Percentiles rank a stretch among this genome's conserved stretches.
Evolutionary conservation across 2,888 invertebrate species (phyloP).

Genomic region (Phyllotreta cruciferae): DNA sequence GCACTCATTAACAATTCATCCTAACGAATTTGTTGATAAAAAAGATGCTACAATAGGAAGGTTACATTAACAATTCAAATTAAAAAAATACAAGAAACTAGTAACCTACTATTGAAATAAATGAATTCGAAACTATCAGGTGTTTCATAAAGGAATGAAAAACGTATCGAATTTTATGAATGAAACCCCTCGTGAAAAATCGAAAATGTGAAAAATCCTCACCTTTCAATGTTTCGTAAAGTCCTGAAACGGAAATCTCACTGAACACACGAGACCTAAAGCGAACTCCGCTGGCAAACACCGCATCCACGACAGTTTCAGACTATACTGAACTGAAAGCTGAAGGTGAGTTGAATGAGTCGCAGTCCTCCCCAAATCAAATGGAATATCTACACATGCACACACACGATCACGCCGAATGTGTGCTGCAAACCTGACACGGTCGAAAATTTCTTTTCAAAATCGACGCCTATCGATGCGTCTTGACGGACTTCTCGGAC

Average conservation of each 20-base stretch:
- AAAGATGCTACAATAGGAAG: too few species aligned
- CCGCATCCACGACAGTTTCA: constrained; percentile 14
- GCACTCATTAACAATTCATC: too few species aligned
- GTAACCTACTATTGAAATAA: too few species aligned
- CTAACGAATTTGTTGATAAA: too few species aligned
- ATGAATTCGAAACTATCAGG: too few species aligned
- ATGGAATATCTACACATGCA: constrained; percentile 5
- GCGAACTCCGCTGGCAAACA: constrained; percentile 2
- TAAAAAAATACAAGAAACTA: too few species aligned
- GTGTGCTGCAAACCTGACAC: neutral
- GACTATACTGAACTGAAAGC: constrained; percentile 19
- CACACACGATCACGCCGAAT: constrained; percentile 1
- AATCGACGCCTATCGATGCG: neutral
- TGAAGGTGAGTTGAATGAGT: too few species aligned
- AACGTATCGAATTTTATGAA: too few species aligned
- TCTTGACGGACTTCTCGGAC: too few species aligned
- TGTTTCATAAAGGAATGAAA: too few species aligned
- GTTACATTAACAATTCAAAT: too few species aligned
- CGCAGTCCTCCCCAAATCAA: constrained; percentile 4
- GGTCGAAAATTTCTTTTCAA: constrained; percentile 8
- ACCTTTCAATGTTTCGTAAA: constrained; percentile 10
- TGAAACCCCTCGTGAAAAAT: too few species aligned
- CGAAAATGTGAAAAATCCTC: neutral
- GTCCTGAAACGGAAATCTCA: constrained; percentile 15
- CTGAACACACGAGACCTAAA: constrained; percentile 14